Conservation (phyloP, 2,888 invertebrate genomes). For the Macrosiphum euphorbiae region DNA sequence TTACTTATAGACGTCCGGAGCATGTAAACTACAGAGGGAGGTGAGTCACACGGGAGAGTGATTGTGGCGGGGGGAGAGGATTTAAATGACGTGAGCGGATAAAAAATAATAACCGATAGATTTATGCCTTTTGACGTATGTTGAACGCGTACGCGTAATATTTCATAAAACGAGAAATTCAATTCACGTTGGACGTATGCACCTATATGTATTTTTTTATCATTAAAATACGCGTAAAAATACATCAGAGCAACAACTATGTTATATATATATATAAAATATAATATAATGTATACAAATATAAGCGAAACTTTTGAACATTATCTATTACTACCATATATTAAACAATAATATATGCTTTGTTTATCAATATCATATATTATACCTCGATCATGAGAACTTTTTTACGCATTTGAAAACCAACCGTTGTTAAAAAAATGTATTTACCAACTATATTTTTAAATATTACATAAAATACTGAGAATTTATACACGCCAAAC, state of each 20-base stretch:
- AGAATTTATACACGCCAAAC: background rate
- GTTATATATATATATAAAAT: background rate
- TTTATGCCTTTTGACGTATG: slow-evolving; percentile 40
- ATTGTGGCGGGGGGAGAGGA: background rate
- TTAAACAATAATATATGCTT: background rate
- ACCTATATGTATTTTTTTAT: background rate
- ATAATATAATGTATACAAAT: background rate
- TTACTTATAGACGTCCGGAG: background rate
- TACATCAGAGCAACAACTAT: background rate
- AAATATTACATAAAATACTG: background rate
- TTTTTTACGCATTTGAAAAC: slow-evolving; percentile 5
- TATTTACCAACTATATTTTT: background rate
- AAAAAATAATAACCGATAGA: slow-evolving; percentile 49
- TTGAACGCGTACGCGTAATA: background rate
- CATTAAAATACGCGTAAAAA: slow-evolving; percentile 27
- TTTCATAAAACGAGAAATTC: background rate
- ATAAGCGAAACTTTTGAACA: background rate
- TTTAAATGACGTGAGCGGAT: slow-evolving; percentile 20
- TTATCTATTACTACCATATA: background rate
- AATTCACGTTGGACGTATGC: background rate
- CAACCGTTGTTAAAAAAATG: background rate
- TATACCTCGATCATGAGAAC: background rate
- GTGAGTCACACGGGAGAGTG: background rate
- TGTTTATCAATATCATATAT: background rate
- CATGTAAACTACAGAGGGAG: background rate